Conservation (phyloP, 2,888 invertebrate genomes). For the Entomobrya multifasciata region DNA sequence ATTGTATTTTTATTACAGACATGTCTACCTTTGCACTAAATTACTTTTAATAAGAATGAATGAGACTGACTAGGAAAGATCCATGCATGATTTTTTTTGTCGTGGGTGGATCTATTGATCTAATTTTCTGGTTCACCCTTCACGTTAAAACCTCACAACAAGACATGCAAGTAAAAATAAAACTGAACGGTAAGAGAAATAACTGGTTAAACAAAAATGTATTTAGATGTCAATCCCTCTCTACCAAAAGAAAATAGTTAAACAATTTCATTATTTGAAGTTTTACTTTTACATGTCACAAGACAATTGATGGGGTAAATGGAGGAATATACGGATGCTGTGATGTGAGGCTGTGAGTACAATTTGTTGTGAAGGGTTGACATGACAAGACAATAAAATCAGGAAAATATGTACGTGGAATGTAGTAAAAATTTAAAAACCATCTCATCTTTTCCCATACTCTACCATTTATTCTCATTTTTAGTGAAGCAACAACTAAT, state of each 20-base stretch:
- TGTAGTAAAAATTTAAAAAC: background rate
- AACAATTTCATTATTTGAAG: background rate
- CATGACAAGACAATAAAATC: conserved; percentile 33
- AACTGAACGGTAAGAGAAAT: background rate
- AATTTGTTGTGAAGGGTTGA: conserved; percentile 25
- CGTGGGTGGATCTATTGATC: conserved; percentile 23
- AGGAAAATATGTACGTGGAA: background rate
- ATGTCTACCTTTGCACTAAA: background rate
- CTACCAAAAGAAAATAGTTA: background rate
- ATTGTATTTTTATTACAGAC: conserved; percentile 20
- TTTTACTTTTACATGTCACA: no score
- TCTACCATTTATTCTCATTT: conserved; percentile 29
- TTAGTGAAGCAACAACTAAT: conserved; percentile 57
- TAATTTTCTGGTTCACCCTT: conserved; percentile 9
- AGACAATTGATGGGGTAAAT: no score
- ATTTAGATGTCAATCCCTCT: background rate
- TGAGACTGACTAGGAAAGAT: background rate
- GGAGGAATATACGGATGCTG: no score
- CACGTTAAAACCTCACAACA: background rate
- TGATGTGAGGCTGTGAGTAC: background rate
- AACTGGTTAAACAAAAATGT: background rate
- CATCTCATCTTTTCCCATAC: background rate
- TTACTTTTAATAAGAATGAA: background rate
- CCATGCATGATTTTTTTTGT: background rate
- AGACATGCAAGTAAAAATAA: background rate